Evolutionary conservation across 1,140 invertebrate genomes (phyloP).

Genomic region (Gonatopus flavifemur): DNA sequence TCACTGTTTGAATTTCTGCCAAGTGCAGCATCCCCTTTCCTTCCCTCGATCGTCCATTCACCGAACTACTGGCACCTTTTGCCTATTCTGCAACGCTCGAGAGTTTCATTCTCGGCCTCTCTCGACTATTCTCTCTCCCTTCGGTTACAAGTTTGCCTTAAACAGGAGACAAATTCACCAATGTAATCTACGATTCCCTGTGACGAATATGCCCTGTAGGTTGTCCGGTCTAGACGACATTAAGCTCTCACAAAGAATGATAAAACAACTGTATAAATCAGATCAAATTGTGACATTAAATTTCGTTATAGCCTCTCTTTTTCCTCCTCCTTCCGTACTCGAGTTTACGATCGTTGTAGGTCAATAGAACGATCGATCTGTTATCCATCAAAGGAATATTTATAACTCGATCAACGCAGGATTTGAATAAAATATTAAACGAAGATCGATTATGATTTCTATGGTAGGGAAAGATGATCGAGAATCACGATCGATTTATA

Average conservation of each 20-base stretch:
- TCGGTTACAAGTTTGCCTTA: conserved; percentile 35
- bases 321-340: conserved; percentile 6
- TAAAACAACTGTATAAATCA: too few relatives aligned
- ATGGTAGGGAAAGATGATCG: too few relatives aligned
- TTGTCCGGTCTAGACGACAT: conserved; percentile 49
- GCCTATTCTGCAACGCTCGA: background rate
- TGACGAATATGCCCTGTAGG: conserved; percentile 37
- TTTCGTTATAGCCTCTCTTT: conserved; percentile 20
- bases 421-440: too few relatives aligned
- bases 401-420: too few relatives aligned
- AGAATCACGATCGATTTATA: too few relatives aligned
- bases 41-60: conserved; percentile 11
- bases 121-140: background rate
- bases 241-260: conserved; percentile 30
- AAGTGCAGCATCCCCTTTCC: conserved; percentile 35
- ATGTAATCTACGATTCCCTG: conserved; percentile 46
- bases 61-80: conserved; percentile 1
- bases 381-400: too few relatives aligned
- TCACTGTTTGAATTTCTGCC: conserved; percentile 55
- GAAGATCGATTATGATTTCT: too few relatives aligned
- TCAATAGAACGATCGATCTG: too few relatives aligned
- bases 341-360: too few relatives aligned
- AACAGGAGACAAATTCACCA: conserved; percentile 37
- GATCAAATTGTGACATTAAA: too few relatives aligned
- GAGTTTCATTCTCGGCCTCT: background rate